Evolutionary conservation across 2,888 invertebrate genomes (phyloP).

Genomic region (Carpatolechia fugitivella): DNA sequence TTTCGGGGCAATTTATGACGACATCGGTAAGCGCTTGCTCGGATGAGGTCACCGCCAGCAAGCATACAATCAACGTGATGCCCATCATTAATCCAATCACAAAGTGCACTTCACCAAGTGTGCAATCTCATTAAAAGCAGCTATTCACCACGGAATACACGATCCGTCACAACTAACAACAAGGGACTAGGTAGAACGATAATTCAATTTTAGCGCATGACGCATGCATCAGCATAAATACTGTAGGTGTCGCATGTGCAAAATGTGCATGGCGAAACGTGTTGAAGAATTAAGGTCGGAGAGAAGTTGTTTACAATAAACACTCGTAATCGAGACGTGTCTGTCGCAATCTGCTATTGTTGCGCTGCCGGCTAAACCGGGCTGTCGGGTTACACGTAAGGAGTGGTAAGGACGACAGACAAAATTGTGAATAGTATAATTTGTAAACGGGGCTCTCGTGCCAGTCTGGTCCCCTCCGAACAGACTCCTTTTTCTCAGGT

Average conservation of each 20-base stretch:
- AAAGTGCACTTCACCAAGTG: background rate
- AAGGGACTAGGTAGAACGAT: conserved; percentile 1
- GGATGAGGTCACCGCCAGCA: too few species aligned
- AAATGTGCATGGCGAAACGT: conserved; percentile 10
- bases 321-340: background rate
- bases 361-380: too few species aligned
- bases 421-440: too few species aligned
- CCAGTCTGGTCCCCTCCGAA: too few species aligned
- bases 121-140: background rate
- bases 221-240: background rate
- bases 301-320: conserved; percentile 7
- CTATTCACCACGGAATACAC: background rate
- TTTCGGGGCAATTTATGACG: background rate
- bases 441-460: too few species aligned
- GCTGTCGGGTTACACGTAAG: too few species aligned
- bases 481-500: too few species aligned
- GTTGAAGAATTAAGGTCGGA: background rate
- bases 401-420: too few species aligned
- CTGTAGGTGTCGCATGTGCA: background rate
- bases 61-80: background rate
- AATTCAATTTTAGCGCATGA: conserved; percentile 1
- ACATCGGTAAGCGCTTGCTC: too few species aligned
- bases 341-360: conserved; percentile 1
- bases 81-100: background rate
- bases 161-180: background rate